These are phyloP conservation scores for Pectinophora gossypiella DNA, from an alignment of 1,140 invertebrate genomes.

Conservation along the genomic window DNA sequence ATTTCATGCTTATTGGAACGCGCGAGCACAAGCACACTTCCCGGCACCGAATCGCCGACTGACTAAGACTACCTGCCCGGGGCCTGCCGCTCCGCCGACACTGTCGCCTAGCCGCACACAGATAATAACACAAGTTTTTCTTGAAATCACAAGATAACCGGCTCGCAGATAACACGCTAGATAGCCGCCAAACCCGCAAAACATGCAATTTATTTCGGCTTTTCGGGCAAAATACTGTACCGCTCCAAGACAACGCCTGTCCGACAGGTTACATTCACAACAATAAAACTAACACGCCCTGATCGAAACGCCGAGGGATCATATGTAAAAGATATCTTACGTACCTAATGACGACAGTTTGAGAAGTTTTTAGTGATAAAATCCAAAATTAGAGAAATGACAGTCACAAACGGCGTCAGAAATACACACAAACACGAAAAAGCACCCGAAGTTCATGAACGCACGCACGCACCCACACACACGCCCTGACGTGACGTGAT, in stretches of 20 bases:
- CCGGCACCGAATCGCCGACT: slow-evolving; percentile 65
- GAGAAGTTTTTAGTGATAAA: slow-evolving; percentile 67
- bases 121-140: slow-evolving; percentile 49
- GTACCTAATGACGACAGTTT: slow-evolving; percentile 65
- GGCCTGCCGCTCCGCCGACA: slow-evolving; percentile 28
- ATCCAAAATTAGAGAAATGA: slow-evolving; percentile 66
- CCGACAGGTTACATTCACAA: slow-evolving; percentile 40
- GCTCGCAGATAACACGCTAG: slow-evolving; percentile 39
- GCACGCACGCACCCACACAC: slow-evolving; percentile 55
- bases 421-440: slow-evolving; percentile 67
- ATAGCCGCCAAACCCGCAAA: slow-evolving; percentile 22
- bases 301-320: slow-evolving; percentile 7
- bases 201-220: slow-evolving; percentile 14
- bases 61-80: slow-evolving; percentile 30
- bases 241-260: slow-evolving; percentile 56
- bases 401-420: slow-evolving; percentile 67
- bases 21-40: slow-evolving; percentile 49
- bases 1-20: slow-evolving; percentile 41
- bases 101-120: slow-evolving; percentile 37
- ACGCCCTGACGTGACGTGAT: slow-evolving; percentile 30
- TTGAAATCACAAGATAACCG: slow-evolving; percentile 47
- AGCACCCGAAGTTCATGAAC: slow-evolving; percentile 43
- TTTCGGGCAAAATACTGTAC: slow-evolving; percentile 4
- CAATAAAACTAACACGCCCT: slow-evolving; percentile 10
- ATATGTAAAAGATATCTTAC: slow-evolving; percentile 31